Evolutionary conservation across 2,113 vertebrate species (phyloP).

Genomic region (Sylvietta virens): DNA sequence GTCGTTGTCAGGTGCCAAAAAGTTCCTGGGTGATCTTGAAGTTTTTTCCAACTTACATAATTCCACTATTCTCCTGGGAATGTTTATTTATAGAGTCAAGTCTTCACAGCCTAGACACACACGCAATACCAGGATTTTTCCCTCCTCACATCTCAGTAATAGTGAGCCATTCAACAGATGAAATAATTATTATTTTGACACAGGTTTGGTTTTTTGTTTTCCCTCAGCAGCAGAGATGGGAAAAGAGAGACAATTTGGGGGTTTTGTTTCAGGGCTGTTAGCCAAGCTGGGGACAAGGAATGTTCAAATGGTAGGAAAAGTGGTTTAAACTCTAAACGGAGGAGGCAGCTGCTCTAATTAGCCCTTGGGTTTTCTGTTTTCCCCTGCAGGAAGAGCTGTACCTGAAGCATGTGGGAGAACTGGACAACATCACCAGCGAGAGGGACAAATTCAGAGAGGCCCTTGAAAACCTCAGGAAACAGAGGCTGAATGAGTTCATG

Average conservation of each 20-base stretch:
- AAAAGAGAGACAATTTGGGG: neutral
- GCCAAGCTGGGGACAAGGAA: neutral
- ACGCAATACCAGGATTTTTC: neutral
- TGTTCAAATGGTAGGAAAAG: neutral
- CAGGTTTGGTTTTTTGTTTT: neutral
- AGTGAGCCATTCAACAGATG: neutral
- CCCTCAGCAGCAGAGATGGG: neutral
- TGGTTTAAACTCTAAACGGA: neutral
- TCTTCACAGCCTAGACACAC: neutral
- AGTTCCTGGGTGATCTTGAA: neutral
- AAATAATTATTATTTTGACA: neutral
- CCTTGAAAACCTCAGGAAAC: constrained; percentile 88
- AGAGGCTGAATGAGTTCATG: constrained; percentile 96
- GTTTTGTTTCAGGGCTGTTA: neutral
- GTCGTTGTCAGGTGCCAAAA: neutral
- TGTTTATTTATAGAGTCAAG: neutral
- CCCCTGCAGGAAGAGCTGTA: constrained; percentile 87
- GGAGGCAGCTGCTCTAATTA: neutral
- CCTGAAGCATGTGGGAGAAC: constrained; percentile 86
- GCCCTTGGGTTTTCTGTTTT: neutral
- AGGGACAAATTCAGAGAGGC: constrained; percentile 86
- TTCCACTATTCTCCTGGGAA: neutral
- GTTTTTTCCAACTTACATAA: neutral
- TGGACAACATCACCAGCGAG: constrained; percentile 87
- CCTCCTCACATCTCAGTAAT: neutral